A percentile compares a stretch with the other conserved stretches of the same genome.
Conservation (phyloP, 1,140 invertebrate genomes). For the Dolichoris vasculosae region DNA sequence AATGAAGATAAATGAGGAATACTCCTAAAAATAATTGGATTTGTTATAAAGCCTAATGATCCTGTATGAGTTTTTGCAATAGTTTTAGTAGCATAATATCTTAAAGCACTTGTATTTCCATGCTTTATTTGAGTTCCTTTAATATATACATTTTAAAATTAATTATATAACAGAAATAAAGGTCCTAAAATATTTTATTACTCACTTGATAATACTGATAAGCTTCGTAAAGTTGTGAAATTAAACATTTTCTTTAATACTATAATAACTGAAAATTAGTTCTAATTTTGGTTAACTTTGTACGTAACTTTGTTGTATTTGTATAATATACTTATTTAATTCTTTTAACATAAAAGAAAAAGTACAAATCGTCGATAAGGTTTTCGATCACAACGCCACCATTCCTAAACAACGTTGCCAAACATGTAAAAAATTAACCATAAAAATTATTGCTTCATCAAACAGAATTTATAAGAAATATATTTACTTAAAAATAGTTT, state of each 20-base stretch:
- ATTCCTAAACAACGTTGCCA: conserved; percentile 29
- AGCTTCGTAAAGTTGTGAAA: conserved; percentile 42
- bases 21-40: conserved; percentile 35
- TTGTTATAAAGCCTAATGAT: conserved; percentile 15
- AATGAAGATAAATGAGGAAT: not conserved
- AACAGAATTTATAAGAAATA: not conserved
- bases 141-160: conserved; percentile 32
- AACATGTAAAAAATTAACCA: not conserved
- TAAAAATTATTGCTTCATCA: not conserved
- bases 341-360: not conserved
- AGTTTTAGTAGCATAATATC: conserved; percentile 30
- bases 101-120: conserved; percentile 17
- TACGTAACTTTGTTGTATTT: not conserved
- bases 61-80: not conserved
- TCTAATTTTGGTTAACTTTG: not conserved
- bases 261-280: conserved; percentile 15
- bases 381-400: conserved; percentile 16
- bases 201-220: conserved; percentile 49
- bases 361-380: not conserved
- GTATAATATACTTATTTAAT: conserved; percentile 8
- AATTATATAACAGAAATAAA: conserved; percentile 37
- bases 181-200: conserved; percentile 30
- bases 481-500: not conserved
- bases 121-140: not conserved
- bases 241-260: conserved; percentile 56